phyloP scores from a whole-genome alignment of 23 tunicate species.

The Trididemnum nubilum region DNA sequence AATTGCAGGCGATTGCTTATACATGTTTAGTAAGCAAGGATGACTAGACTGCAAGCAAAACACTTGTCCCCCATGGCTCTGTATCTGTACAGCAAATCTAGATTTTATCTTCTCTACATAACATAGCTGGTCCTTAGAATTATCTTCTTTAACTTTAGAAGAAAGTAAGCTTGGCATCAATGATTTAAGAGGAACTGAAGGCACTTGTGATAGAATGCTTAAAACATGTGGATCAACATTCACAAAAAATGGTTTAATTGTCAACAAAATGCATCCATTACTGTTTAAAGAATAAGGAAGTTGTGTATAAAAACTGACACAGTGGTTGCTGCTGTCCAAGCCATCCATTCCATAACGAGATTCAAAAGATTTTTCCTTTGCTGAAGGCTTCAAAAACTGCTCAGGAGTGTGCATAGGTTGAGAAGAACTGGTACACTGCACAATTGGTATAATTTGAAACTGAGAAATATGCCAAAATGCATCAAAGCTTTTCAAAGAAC shows the following conservation, averaged over 20 bases:
- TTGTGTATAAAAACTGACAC: slow-evolving; percentile 38
- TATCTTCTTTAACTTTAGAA: background rate
- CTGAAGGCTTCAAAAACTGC: slow-evolving; percentile 1
- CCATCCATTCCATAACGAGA: background rate
- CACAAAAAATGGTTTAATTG: slow-evolving; percentile 23
- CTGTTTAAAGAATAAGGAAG: background rate
- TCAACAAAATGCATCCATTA: slow-evolving; percentile 29
- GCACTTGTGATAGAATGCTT: slow-evolving; percentile 12
- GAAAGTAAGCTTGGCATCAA: slow-evolving; percentile 26
- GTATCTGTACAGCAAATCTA: slow-evolving; percentile 40
- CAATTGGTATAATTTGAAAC: slow-evolving; percentile 9
- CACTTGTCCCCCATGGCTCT: slow-evolving; percentile 30
- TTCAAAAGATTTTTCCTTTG: too few species aligned
- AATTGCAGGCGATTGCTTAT: background rate
- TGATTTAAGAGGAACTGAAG: slow-evolving; percentile 19
- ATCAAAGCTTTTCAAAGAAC: slow-evolving; percentile 42
- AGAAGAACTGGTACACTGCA: slow-evolving; percentile 27
- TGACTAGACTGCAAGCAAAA: background rate
- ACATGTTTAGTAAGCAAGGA: background rate
- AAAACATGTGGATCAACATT: slow-evolving; percentile 22
- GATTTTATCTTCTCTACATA: background rate
- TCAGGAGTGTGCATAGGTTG: slow-evolving; percentile 13
- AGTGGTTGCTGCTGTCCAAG: slow-evolving; percentile 14
- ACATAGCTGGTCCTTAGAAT: background rate
- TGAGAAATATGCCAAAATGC: slow-evolving; percentile 12